Conservation (phyloP, 2,113 vertebrate genomes). For the Notechis scutatus region DNA sequence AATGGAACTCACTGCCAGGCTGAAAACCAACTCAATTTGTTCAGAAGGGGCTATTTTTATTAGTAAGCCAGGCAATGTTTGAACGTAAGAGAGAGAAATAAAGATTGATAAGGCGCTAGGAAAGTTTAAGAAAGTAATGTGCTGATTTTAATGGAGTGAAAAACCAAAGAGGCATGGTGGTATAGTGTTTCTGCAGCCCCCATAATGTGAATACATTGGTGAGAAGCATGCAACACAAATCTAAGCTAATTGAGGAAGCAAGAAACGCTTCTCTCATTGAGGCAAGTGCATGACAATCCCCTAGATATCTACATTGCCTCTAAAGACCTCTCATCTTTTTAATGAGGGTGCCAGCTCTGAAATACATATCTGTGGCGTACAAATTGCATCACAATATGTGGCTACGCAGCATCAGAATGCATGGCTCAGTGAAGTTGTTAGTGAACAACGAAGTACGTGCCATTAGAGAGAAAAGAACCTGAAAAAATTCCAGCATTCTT, state of each 20-base stretch:
- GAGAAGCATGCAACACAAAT: slow-evolving; percentile 57
- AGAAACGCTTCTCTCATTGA: slow-evolving; percentile 41
- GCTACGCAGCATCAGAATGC: background rate
- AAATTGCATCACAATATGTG: background rate
- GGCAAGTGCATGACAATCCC: slow-evolving; percentile 43
- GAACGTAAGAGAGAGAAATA: slow-evolving; percentile 17
- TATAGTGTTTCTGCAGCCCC: slow-evolving; percentile 41
- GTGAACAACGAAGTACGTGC: background rate
- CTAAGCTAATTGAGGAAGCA: slow-evolving; percentile 63
- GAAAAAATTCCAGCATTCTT: background rate
- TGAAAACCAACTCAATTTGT: slow-evolving; percentile 7
- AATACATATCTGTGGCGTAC: background rate
- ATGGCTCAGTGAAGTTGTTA: background rate
- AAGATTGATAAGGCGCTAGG: slow-evolving; percentile 20
- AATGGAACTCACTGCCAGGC: background rate
- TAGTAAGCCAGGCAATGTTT: background rate
- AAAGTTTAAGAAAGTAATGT: slow-evolving; percentile 2
- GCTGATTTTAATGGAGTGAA: slow-evolving; percentile 25
- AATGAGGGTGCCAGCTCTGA: background rate
- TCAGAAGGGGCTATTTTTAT: background rate
- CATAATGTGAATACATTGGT: slow-evolving; percentile 51
- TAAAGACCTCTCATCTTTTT: slow-evolving; percentile 16
- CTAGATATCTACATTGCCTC: slow-evolving; percentile 36
- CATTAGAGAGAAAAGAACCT: background rate
- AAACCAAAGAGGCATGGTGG: slow-evolving; percentile 41